Base-by-base conservation (phyloP, 2,888 invertebrate species). In the Sminthurinus aureus region DNA sequence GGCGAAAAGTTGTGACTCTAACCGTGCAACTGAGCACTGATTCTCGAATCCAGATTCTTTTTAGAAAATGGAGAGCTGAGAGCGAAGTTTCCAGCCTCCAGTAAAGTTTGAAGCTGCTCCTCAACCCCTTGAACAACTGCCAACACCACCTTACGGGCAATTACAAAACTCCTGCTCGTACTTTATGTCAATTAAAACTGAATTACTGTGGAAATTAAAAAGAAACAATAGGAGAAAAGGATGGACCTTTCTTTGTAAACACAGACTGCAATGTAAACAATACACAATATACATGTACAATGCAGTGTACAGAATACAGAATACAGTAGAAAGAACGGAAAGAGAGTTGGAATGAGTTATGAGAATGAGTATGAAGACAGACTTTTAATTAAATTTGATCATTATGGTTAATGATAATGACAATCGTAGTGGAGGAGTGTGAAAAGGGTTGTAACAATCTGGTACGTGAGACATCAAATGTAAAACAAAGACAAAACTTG, bases 71-170 rank as follows among this genome's bases (percentile, higher is more conserved):
- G 69, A 20, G 69, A 69, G 9, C n/a, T 22, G 69, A 69, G n/a
- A 22, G 22, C 69, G 58, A 58, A n/a, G 11, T n/a, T 18, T n/a
- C n/a, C 58, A 58, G 58, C 15, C 15, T 15, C 58, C 9, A 69
- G 69, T n/a, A 22, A 69, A 69, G 20, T 69, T 11, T 11, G 69
- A 69, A 9, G 13, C 4, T 20, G 20, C 24, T 12, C 11, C 9
- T 69, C 20, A 3, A 1, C 24, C 24, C 11, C 1, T 26, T 71
- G 24, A 71, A 71, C 8, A 8, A 15, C 9, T 24, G 3, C 26
- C 71, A 20, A 71, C 71, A 71, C 71, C 71, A 71, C 26, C 71
- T 71, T 26, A 22, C 71, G 71, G 24, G 8, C 26, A 71, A 24
- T 2, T 9, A 15, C 1, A 4, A 71, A 71, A 71, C 71, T 6